phyloP scores from a whole-genome alignment of 2,888 invertebrate genomes.

The Miltochrista miniata region DNA sequence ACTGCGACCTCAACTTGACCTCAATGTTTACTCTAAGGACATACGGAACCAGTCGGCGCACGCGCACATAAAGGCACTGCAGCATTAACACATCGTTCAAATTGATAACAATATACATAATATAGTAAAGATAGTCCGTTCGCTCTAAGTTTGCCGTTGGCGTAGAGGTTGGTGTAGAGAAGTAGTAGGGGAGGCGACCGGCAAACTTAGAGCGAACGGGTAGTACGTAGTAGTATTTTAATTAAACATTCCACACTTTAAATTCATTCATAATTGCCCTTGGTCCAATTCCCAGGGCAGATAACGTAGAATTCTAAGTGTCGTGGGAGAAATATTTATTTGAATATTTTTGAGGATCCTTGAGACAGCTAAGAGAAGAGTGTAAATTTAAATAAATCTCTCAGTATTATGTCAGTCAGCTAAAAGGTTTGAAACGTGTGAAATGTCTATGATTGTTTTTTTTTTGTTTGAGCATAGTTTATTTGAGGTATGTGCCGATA shows the following conservation, averaged over 20 bases:
- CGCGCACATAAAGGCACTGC: slow-evolving; percentile 13
- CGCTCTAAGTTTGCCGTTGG: too few species aligned
- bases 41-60: slow-evolving; percentile 34
- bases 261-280: slow-evolving; percentile 2
- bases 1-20: slow-evolving; percentile 35
- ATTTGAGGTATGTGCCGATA: too few species aligned
- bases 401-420: too few species aligned
- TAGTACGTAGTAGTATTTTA: slow-evolving; percentile 12
- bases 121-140: too few species aligned
- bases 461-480: too few species aligned
- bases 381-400: neutral
- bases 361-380: neutral
- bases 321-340: neutral
- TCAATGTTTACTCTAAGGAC: slow-evolving; percentile 52
- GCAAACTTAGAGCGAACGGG: too few species aligned
- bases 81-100: slow-evolving; percentile 21
- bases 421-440: too few species aligned
- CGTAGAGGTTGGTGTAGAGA: too few species aligned
- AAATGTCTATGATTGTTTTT: too few species aligned
- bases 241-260: slow-evolving; percentile 4
- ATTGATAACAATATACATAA: slow-evolving; percentile 7
- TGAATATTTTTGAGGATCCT: neutral
- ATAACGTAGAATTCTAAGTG: neutral
- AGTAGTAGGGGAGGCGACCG: too few species aligned
- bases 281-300: slow-evolving; percentile 12